Evolutionary conservation across 2,888 invertebrate genomes (phyloP), one percentile per base, ranked within the genome.

Genomic region (Anoncus sp.): DNA sequence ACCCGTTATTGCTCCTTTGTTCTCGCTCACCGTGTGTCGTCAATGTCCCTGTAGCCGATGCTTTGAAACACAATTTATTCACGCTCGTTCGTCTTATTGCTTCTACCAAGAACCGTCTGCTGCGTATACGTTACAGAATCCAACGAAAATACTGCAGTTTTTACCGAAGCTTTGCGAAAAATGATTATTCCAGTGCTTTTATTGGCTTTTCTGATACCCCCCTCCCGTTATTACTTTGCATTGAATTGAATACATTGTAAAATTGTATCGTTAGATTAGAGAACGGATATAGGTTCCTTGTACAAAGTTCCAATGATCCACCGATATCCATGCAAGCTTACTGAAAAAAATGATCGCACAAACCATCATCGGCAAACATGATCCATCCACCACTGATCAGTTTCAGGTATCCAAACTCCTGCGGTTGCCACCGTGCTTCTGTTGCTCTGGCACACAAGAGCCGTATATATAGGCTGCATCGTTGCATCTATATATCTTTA

Each of bases 21-120:
- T 55, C 53, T 35, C 16, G 7, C 3, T 14, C 14, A 43, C 24
- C 14, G 14, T 27, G 3, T n/a, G n/a, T 53, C 43, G 20, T 40
- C 14, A 20, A 14, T 20, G 38, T 38, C 5, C 40, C 12, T 51
- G 22, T 51, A 12, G 7, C 40, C 24, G 20, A 16, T 4, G 40
- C 40, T 40, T 24, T 24, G 38, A 66, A 51, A 38, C 31, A 5
- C 38, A 18, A 65, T 40, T 53, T 40, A 40, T 53, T 53, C 12
- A 43, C 3, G 53, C 16, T n/a, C 4, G 6, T 40, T 53, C 40
- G 14, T 43, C 7, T 18, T 12, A 43, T 27, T 18, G 35, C 24
- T 16, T 20, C 9, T 7, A 14, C 12, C n/a, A 12, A 24, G 1
- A 38, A 2, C 38, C 38, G 12, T 38, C 10, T 6, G 10, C 38